These are phyloP conservation scores for Coleophora flavipennella DNA, from an alignment of 2,888 invertebrate genomes.

Conservation along the genomic window DNA sequence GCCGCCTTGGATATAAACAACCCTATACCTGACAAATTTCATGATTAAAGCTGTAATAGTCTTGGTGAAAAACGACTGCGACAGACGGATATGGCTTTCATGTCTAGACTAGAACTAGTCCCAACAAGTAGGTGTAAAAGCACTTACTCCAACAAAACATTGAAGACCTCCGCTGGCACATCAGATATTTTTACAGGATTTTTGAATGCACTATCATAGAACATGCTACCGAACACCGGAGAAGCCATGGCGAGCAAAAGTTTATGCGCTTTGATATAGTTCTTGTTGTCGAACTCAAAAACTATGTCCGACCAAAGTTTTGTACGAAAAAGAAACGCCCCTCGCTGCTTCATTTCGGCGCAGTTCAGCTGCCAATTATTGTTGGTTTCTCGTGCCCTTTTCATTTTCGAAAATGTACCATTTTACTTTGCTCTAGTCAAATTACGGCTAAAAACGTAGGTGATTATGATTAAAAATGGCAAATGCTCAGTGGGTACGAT, in stretches of 20 bases:
- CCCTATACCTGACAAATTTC: no score
- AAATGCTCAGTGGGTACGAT: no score
- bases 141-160: slow-evolving; percentile 4
- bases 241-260: slow-evolving; percentile 4
- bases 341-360: slow-evolving; percentile 2
- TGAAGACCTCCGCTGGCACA: slow-evolving; percentile 1
- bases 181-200: not conserved
- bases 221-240: slow-evolving; percentile 1
- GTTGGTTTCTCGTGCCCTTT: not conserved
- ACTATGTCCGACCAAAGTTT: slow-evolving; percentile 1
- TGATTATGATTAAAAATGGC: no score
- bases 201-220: slow-evolving; percentile 1
- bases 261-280: slow-evolving; percentile 2
- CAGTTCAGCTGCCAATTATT: slow-evolving; percentile 5
- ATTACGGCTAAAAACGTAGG: no score
- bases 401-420: slow-evolving; percentile 3
- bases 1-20: no score
- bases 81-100: no score
- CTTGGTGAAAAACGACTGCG: no score
- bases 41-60: no score
- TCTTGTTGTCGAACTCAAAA: not conserved
- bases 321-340: slow-evolving; percentile 1
- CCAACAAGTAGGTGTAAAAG: no score
- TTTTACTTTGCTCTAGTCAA: no score
- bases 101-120: no score